A percentile compares a stretch with the other conserved stretches of the same genome.
Conservation (phyloP, 1,140 invertebrate genomes). For the Heliconius nattereri region DNA sequence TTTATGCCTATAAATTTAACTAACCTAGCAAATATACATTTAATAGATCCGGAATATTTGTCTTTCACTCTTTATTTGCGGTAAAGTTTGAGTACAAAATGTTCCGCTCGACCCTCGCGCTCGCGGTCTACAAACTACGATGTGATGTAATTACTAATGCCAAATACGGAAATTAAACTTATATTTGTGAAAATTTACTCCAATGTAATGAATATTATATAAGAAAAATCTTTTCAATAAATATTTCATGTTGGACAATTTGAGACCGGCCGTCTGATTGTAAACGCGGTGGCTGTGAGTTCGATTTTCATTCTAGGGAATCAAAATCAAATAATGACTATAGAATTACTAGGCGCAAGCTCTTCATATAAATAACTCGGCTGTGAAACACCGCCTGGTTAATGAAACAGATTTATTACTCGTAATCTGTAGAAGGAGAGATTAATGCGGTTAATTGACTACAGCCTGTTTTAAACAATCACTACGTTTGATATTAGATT, state of each 20-base stretch:
- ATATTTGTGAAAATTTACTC: neutral
- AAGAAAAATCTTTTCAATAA: too few relatives aligned
- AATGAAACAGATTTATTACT: conserved; percentile 11
- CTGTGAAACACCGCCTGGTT: neutral
- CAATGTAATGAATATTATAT: too few relatives aligned
- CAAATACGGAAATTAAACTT: neutral
- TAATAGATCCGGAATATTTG: neutral
- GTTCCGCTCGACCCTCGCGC: conserved; percentile 6
- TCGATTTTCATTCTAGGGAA: too few relatives aligned
- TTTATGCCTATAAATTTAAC: too few relatives aligned
- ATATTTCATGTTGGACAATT: too few relatives aligned
- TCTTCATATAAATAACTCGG: neutral
- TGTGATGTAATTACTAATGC: neutral
- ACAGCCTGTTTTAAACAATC: neutral
- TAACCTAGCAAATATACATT: neutral
- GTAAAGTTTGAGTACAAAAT: neutral
- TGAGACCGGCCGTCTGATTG: too few relatives aligned
- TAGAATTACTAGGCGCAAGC: neutral
- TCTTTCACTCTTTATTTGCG: neutral
- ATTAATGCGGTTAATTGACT: conserved; percentile 1
- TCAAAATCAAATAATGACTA: neutral
- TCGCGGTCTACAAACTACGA: neutral
- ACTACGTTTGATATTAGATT: neutral
- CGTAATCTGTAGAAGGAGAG: conserved; percentile 8
- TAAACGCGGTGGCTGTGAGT: too few relatives aligned